These are phyloP conservation scores for Agrenia bidenticulata DNA, from an alignment of 2,888 invertebrate genomes.

Conservation along the genomic window DNA sequence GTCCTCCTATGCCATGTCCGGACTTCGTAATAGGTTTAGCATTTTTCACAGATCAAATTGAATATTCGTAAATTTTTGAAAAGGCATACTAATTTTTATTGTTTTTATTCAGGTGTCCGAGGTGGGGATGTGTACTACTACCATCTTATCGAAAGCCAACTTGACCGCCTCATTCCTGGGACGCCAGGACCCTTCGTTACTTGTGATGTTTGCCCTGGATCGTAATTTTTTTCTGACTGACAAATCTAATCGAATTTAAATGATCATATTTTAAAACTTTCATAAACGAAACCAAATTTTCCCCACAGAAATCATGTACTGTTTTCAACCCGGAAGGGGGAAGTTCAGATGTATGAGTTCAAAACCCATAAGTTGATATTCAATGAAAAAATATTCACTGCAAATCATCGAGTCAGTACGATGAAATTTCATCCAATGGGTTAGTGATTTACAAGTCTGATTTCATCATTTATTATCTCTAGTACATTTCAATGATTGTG, in stretches of 20 bases:
- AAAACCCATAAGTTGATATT: slow-evolving; percentile 34
- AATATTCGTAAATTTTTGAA: no score
- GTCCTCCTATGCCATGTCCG: slow-evolving; percentile 34
- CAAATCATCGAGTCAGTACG: slow-evolving; percentile 32
- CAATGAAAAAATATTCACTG: slow-evolving; percentile 40
- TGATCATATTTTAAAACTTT: background rate
- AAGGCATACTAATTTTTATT: background rate
- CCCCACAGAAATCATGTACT: slow-evolving; percentile 40
- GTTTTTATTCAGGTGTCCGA: slow-evolving; percentile 28
- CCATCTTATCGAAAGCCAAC: slow-evolving; percentile 41
- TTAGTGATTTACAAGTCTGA: slow-evolving; percentile 16
- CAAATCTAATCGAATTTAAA: no score
- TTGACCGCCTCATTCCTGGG: slow-evolving; percentile 42
- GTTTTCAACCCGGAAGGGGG: slow-evolving; percentile 39
- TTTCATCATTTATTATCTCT: background rate
- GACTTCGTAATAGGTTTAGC: slow-evolving; percentile 44
- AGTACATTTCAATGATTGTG: background rate
- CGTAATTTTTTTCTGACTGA: slow-evolving; percentile 34
- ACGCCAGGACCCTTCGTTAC: slow-evolving; percentile 44
- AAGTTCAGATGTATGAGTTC: slow-evolving; percentile 47
- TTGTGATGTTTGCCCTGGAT: slow-evolving; percentile 44
- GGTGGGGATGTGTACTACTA: slow-evolving; percentile 46
- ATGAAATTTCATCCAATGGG: slow-evolving; percentile 51
- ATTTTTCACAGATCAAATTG: no score
- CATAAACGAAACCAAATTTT: background rate